Evolutionary conservation across 1,140 invertebrate species (phyloP), one percentile per base, ranked within the genome.

Genomic region (Tribolium madens): DNA sequence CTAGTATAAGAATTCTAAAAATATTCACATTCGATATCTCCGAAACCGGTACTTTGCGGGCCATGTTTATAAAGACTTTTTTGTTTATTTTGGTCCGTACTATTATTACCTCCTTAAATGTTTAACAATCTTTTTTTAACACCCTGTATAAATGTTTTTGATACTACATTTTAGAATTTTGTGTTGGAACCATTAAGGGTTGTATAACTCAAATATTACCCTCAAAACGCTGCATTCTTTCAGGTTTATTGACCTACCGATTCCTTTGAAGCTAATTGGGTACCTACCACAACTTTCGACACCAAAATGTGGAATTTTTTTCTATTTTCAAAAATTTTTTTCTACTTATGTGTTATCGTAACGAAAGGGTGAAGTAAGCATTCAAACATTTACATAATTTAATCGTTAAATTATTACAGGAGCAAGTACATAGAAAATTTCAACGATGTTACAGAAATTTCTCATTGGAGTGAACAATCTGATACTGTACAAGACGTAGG

Each of bases 401-500:
- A 21, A 57, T n/a, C 1, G 3, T 50, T 50, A 50, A 36, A n/a
- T 15, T 42, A 7, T 21, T 60, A 21, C 17, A 71, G 68, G 1
- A 9, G 10, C 10, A 15, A 17, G 17, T 71, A 71, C 31, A 13
- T 71, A 10, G 68, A 71, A 13, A 71, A 71, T 46, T 71, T 71
- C 12, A 47, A 15, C 15, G 68, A 71, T n/a, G 7, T 21, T 46
- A n/a, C 12, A 15, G 72, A 73, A 7, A 73, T 53, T 31, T 76
- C 75, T 33, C 21, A 87, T 64, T 93, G 92, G 91, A 79, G 79
- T 42, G 91, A 93, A 84, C 86, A 89, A 77, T 92, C 91, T 0
- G 92, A 93, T 79, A 90, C 90, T 6, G 90, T 92, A 1, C 86
- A 91, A 71, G 86, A 86, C 78, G 89, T 89, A 6, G 92, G 92